Evolutionary conservation across 2,888 invertebrate genomes (phyloP), one percentile per base, ranked within the genome.

Genomic region (Trilocha varians): DNA sequence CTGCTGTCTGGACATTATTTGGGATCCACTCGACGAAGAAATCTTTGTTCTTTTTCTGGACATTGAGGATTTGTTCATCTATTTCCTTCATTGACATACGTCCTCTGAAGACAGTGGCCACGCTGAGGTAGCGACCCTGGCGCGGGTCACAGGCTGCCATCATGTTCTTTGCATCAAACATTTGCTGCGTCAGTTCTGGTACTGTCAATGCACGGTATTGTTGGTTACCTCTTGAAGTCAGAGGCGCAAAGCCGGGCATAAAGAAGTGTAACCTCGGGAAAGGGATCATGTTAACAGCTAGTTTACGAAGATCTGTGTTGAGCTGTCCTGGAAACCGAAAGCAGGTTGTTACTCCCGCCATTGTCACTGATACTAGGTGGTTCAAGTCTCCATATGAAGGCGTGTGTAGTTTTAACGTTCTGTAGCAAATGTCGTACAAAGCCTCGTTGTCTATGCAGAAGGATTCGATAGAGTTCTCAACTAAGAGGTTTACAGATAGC

Each of bases 111-210:
- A 96, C 91, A 4, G 94, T 94, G 0, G 95, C 95, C 0, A 95
- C 96, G 0, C 95, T 95, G 32, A 96, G 78, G 63, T 96, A 96
- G 40, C 95, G 88, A 13, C 96, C 96, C 65, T 93, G 94, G 13
- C 96, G 88, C 0, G 96, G 96, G 68, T 96, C 94, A 63, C 96
- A 96, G 5, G 96, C 96, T 3, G 95, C 95, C 96, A 96, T 97
- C 96, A 96, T 96, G 76, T 96, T 97, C 75, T 96, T 96, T 5
- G 96, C 93, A 65, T 96, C 96, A 65, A 96, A 97, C 93, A 94
- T 93, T 70, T 94, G 94, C 55, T 92, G 90, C 0, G 96, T 96
- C 18, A 97, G 85, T 73, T 97, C 96, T 0, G 96, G 94, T 0
- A 97, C 96, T 0, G 95, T 93, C 5, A 95, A 72, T 15, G 96